A percentile compares a stretch with the other conserved stretches of the same genome.
Evolutionary conservation across 23 tunicate genomes (phyloP).

Genomic region (Trididemnum clinides): DNA sequence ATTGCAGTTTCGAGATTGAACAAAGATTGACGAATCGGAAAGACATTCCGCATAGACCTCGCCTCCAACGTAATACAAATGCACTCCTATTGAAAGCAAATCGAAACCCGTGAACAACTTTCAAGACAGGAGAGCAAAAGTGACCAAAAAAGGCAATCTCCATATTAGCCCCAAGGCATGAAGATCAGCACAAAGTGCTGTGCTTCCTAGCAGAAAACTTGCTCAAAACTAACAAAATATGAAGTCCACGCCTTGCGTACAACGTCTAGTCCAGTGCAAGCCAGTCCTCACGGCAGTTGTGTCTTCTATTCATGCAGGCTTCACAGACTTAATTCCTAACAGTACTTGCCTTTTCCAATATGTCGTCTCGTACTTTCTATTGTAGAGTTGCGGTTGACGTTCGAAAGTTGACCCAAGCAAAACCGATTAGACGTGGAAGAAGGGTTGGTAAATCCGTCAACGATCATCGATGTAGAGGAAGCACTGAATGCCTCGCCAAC

Average conservation of each 20-base stretch:
- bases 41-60: conserved; percentile 99
- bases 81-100: conserved; percentile 76
- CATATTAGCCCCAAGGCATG: no score
- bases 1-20: conserved; percentile 97
- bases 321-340: no score
- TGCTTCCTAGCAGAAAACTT: no score
- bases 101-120: no score
- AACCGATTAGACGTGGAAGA: conserved; percentile 86
- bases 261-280: no score
- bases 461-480: conserved; percentile 69
- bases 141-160: no score
- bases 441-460: conserved; percentile 99
- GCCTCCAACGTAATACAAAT: conserved; percentile 96
- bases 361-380: conserved; percentile 97
- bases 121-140: no score
- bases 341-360: conserved; percentile 94
- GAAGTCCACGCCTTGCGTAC: no score
- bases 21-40: conserved; percentile 98
- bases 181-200: no score
- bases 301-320: no score
- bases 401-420: conserved; percentile 92
- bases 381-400: conserved; percentile 96
- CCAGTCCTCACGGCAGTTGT: no score
- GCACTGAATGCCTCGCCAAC: conserved; percentile 95
- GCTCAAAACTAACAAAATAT: no score